Percentiles rank a stretch among this genome's conserved stretches.
Evolutionary conservation across 2,888 invertebrate genomes (phyloP).

Genomic region (Rotaria sp.): DNA sequence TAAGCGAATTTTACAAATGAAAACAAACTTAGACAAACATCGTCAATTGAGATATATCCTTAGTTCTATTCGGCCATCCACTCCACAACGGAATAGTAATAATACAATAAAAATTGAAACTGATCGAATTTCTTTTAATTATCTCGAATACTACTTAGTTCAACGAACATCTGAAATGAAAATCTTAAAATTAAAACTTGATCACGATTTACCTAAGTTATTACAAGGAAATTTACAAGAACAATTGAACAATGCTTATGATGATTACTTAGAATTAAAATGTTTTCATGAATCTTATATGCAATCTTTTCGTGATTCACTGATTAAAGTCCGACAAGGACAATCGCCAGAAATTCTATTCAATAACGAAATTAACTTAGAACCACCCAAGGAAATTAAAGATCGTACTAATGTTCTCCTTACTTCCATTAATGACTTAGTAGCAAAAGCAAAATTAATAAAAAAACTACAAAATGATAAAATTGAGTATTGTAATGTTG

Average conservation of each 20-base stretch:
- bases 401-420: background rate
- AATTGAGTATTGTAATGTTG: background rate
- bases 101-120: background rate
- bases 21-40: background rate
- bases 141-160: background rate
- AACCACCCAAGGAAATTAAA: background rate
- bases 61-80: background rate
- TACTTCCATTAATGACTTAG: background rate
- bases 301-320: background rate
- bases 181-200: background rate
- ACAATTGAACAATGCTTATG: background rate
- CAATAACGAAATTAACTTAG: background rate
- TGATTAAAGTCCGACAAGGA: background rate
- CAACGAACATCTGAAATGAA: background rate
- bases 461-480: background rate
- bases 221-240: background rate
- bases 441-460: background rate
- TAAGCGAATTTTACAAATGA: background rate
- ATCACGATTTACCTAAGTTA: background rate
- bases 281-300: background rate
- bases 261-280: background rate
- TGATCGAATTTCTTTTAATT: background rate
- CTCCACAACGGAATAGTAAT: background rate
- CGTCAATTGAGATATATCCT: background rate
- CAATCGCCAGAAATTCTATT: background rate